Evolutionary conservation across 2,797 vertebrate genomes (phyloP).

Genomic region (Enteromius fasciolatus): DNA sequence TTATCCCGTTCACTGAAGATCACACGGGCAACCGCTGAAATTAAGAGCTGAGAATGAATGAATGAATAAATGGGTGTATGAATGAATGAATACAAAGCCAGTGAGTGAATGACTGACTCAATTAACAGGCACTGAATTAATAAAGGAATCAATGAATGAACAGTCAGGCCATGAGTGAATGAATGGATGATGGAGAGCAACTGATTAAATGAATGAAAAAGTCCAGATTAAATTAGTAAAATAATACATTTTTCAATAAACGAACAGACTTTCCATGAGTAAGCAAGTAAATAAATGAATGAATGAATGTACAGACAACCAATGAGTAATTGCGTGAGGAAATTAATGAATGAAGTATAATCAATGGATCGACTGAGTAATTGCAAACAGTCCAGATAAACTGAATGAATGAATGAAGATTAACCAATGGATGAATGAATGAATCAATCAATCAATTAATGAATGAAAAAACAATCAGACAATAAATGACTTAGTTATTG

Average conservation of each 20-base stretch:
- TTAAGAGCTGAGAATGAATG: slow-evolving; percentile 38
- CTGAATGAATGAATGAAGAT: neutral
- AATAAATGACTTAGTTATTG: neutral
- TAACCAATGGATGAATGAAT: neutral
- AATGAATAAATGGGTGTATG: neutral
- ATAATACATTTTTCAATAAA: neutral
- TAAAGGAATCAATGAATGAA: slow-evolving; percentile 2
- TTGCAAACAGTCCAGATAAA: neutral
- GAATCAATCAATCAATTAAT: neutral
- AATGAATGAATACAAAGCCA: neutral
- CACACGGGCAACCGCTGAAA: neutral
- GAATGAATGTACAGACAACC: neutral
- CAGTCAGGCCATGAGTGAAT: neutral
- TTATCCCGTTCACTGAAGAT: slow-evolving; percentile 47
- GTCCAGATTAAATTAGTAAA: neutral
- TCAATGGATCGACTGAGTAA: neutral
- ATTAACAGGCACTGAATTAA: neutral
- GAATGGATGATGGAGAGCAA: neutral
- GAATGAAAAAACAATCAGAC: too few species aligned
- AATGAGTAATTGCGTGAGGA: too few species aligned
- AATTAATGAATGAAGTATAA: neutral
- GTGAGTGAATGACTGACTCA: neutral
- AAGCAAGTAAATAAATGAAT: neutral
- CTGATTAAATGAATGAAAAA: neutral
- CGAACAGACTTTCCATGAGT: neutral